Base-by-base conservation (phyloP, 2,888 invertebrate genomes). In the Chironomus riparius region DNA sequence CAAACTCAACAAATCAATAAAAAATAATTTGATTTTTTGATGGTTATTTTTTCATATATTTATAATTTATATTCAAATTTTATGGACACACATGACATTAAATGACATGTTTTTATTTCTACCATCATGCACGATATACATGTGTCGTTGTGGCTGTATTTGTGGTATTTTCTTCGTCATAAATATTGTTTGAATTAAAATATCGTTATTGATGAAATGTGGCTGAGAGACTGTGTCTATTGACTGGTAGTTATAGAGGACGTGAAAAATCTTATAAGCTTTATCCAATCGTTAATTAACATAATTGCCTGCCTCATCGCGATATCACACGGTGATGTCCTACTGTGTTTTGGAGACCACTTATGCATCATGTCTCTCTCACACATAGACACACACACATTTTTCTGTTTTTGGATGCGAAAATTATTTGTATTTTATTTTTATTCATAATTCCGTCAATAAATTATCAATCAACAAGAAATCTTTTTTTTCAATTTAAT, bases 1-100 rank as follows among this genome's bases (percentile, higher is more conserved):
- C 61, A 72, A 72, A 62, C 72, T 72, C 61, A 61, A 72, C 72
- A 62, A 72, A 72, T 72, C 72, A 72, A 72, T 72, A 72, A 72
- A 72, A 72, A 72, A 72, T 72, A 72, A 72, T 38, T 38, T 72
- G 61, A 62, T 62, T 72, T 38, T 71, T 71, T 71, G 56, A 70
- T 70, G 21, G 21, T 22, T 24, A 21, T 22, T 6, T 65, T 24
- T 13, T 24, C 12, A 21, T 24, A 65, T 24, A 24, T 13, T 24
- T 21, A 24, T 21, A 65, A 21, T 62, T 65, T 65, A 13, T 24
- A 65, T 65, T 65, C 10, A 21, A 18, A 65, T 65, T 65, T 62
- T 65, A 21, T 65, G 24, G 65, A 13, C 65, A 38, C 38, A 38
- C 38, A 38, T 38, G 38, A 38, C 38, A 38, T 38, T 38, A 38